Evolutionary conservation across 2,888 invertebrate species (phyloP).

Genomic region (Nycteola revayana): DNA sequence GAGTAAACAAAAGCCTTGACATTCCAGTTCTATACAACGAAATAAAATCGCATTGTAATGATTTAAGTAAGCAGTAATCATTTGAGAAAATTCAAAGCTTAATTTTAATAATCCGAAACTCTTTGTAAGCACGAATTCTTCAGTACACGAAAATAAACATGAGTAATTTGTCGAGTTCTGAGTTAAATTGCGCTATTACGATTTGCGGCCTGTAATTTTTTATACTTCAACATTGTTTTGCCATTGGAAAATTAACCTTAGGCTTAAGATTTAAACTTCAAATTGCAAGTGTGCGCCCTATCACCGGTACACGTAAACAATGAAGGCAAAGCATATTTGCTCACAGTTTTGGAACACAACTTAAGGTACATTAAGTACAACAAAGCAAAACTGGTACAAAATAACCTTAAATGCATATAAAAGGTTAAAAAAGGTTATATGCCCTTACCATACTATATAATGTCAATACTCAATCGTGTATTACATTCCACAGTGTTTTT

Average conservation of each 20-base stretch:
- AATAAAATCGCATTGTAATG: too few species aligned
- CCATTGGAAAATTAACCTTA: constrained; percentile 11
- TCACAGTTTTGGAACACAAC: constrained; percentile 21
- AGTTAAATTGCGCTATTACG: constrained; percentile 19
- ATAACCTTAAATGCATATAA: too few species aligned
- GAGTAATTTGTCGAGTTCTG: constrained; percentile 22
- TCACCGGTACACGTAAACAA: too few species aligned
- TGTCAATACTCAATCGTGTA: too few species aligned
- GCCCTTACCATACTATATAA: too few species aligned
- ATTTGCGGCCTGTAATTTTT: constrained; percentile 15
- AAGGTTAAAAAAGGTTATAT: too few species aligned
- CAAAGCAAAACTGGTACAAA: too few species aligned
- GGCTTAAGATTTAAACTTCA: rapidly evolving
- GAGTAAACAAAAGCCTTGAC: too few species aligned
- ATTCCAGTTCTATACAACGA: too few species aligned
- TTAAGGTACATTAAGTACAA: neutral
- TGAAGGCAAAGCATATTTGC: constrained; percentile 14
- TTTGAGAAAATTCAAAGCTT: constrained; percentile 9
- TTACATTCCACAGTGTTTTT: too few species aligned
- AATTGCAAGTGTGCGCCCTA: too few species aligned
- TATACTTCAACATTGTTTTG: neutral
- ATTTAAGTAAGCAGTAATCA: constrained; percentile 2
- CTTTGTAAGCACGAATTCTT: constrained; percentile 19
- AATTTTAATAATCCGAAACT: constrained; percentile 14
- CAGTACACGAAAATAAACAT: constrained; percentile 22